Percentiles rank a stretch among this genome's conserved stretches.
These are phyloP conservation scores for Sinosuthora webbiana DNA, from an alignment of 2,113 vertebrate genomes.

Conservation along the genomic window DNA sequence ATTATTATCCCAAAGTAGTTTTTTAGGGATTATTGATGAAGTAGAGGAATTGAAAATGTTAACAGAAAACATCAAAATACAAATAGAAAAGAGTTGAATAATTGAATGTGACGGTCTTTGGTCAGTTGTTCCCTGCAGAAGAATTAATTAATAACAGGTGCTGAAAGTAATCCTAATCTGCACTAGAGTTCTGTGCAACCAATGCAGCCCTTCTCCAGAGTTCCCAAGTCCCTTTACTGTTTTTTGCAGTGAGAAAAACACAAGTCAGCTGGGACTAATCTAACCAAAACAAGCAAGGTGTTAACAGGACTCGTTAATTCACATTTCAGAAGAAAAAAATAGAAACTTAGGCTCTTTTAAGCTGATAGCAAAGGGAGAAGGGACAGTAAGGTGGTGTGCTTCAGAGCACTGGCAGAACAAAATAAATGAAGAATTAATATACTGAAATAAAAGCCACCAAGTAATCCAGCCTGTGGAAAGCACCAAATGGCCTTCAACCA, in stretches of 20 bases:
- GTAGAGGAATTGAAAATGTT: background rate
- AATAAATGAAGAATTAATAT: background rate
- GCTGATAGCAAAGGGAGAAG: background rate
- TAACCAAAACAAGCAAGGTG: background rate
- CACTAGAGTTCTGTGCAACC: background rate
- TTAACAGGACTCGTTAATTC: background rate
- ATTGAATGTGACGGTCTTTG: background rate
- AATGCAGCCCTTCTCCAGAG: background rate
- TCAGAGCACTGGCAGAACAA: background rate
- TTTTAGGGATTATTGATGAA: background rate
- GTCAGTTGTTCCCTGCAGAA: background rate
- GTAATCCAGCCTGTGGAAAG: background rate
- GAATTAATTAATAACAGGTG: background rate
- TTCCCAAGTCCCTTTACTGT: background rate
- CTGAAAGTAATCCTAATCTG: background rate
- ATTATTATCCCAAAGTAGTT: background rate
- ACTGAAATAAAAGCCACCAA: background rate
- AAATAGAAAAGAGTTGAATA: background rate
- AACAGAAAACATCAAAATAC: background rate
- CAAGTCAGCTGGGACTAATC: background rate
- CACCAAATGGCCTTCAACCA: background rate
- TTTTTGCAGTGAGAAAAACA: background rate
- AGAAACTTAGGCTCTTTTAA: background rate
- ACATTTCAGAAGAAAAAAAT: background rate
- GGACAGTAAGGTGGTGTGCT: background rate